Evolutionary conservation across 1,140 invertebrate species (phyloP).

Genomic region (Drosophila sp.): DNA sequence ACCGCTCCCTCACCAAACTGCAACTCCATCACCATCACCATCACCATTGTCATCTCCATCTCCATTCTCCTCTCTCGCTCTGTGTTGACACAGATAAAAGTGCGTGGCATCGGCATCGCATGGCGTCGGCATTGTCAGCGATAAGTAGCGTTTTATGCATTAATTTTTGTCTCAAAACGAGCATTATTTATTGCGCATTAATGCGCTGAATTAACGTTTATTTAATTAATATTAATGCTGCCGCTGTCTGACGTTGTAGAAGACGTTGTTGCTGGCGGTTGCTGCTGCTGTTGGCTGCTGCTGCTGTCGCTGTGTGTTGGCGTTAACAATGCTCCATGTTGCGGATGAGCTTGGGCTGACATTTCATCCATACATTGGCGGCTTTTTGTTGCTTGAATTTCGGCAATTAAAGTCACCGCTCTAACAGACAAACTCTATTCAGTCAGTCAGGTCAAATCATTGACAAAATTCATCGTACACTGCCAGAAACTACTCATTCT

Average conservation of each 20-base stretch:
- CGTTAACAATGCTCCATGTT: conserved; percentile 27
- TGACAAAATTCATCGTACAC: no score
- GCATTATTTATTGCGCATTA: conserved; percentile 81
- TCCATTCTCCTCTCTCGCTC: conserved; percentile 17
- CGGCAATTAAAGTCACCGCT: conserved; percentile 55
- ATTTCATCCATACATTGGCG: conserved; percentile 18
- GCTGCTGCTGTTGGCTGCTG: conserved; percentile 15
- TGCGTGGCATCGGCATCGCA: conserved; percentile 18
- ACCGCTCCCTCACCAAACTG: conserved; percentile 1
- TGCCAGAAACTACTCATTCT: no score
- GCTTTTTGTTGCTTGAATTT: conserved; percentile 2
- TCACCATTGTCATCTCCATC: neutral
- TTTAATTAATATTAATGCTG: conserved; percentile 83
- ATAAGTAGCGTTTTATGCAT: conserved; percentile 81
- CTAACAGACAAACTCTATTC: neutral
- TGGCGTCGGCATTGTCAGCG: conserved; percentile 46
- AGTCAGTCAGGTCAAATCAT: no score
- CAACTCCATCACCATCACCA: conserved; percentile 11
- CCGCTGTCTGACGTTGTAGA: conserved; percentile 29
- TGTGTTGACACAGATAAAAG: conserved; percentile 82
- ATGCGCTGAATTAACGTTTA: conserved; percentile 82
- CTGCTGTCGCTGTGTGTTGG: conserved; percentile 29
- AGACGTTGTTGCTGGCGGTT: conserved; percentile 15
- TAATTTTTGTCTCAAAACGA: conserved; percentile 76
- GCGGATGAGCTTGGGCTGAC: conserved; percentile 44